A percentile compares a stretch with the other conserved stretches of the same genome.
Evolutionary conservation across 1,140 invertebrate species (phyloP).

Genomic region (Mizuhopecten yessoensis): DNA sequence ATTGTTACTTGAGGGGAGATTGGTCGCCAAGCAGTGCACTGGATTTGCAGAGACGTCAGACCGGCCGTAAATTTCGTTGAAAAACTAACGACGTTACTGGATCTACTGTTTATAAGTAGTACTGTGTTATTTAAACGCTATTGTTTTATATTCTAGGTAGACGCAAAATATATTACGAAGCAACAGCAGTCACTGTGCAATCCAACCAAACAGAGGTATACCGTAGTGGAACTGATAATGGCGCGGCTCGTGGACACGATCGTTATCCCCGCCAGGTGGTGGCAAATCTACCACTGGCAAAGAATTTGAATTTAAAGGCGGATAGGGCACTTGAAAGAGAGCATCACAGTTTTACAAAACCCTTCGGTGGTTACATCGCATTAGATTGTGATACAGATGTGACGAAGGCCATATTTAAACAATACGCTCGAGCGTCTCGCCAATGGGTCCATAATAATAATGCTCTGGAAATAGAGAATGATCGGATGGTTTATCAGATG

Average conservation of each 20-base stretch:
- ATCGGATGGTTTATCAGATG: conserved; percentile 46
- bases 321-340: conserved; percentile 23
- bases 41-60: no score
- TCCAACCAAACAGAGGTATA: neutral
- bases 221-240: neutral
- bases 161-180: neutral
- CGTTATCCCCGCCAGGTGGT: neutral
- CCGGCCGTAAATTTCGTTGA: no score
- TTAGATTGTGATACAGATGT: conserved; percentile 40
- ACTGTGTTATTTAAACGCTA: no score
- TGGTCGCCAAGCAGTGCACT: no score
- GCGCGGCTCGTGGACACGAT: neutral
- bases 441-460: conserved; percentile 45
- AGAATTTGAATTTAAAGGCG: neutral
- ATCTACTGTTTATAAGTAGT: no score
- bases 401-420: neutral
- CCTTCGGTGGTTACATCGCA: conserved; percentile 5
- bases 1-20: no score
- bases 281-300: neutral
- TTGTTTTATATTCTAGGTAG: neutral
- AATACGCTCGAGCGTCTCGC: conserved; percentile 26
- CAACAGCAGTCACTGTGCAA: neutral
- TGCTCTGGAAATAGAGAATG: conserved; percentile 35
- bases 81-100: no score
- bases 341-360: conserved; percentile 20